Percentiles rank a stretch among this genome's conserved stretches.
Conservation (phyloP, 2,113 vertebrate genomes). For the Madoqua kirkii region DNA sequence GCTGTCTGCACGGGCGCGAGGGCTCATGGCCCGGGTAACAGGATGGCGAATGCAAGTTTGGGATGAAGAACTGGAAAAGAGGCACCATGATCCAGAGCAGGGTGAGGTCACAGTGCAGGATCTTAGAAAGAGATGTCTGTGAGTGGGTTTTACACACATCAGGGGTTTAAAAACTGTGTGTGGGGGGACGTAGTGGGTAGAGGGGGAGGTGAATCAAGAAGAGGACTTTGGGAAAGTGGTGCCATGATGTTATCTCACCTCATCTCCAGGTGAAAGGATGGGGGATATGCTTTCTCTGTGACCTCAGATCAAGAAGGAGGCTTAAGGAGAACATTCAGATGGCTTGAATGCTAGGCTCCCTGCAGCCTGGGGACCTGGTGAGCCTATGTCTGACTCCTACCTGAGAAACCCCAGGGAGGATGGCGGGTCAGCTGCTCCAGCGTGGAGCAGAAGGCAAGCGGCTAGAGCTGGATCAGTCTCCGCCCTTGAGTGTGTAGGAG, state of each 20-base stretch:
- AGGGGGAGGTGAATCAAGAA: not conserved
- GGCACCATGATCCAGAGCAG: not conserved
- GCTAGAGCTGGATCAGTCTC: not conserved
- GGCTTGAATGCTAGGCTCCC: not conserved
- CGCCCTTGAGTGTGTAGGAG: accelerated
- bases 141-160: not conserved
- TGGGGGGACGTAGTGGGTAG: accelerated
- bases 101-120: not conserved
- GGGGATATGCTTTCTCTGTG: not conserved
- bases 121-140: not conserved
- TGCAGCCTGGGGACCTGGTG: not conserved
- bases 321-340: not conserved
- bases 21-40: not conserved
- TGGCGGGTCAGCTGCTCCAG: not conserved
- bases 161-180: not conserved
- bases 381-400: not conserved
- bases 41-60: not conserved
- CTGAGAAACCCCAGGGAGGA: not conserved
- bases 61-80: not conserved
- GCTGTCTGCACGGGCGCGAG: not conserved
- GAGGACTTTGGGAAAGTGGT: not conserved
- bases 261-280: not conserved
- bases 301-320: not conserved
- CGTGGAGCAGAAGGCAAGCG: accelerated
- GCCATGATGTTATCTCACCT: not conserved